Evolutionary conservation across 1,140 invertebrate genomes (phyloP), one percentile per base, ranked within the genome.

Genomic region (Bradynema listronoti): DNA sequence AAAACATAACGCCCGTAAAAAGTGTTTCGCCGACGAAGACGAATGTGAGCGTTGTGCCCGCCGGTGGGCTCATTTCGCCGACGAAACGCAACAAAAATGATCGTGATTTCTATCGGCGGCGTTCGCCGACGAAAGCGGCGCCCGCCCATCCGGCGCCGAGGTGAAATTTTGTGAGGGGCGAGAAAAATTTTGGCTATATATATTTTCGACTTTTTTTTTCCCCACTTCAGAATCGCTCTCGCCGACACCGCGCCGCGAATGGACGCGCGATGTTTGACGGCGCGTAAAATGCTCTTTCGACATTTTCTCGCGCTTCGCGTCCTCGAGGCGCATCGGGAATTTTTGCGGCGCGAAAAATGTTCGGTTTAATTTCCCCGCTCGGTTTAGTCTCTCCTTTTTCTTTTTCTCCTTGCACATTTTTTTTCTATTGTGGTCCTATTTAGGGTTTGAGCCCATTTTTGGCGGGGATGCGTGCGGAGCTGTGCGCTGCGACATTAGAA

Each of bases 261-360:
- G 47, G 47, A 29, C 29, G 47, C 27, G 9, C 34, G 47, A 32
- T n/a, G 47, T n/a, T 50, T 50, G 47, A 29, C 27, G 4, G 47
- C 47, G 16, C 16, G 47, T 3, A 50, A 50, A 24, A 50, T 50
- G 47, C 27, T 50, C 47, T 50, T 50, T 29, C 47, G 47, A 16
- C 47, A 50, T 50, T 24, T 50, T 27, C 19, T 50, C 3, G 47
- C 34, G 16, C 3, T 30, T 30, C 16, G 34, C 5, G n/a, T 50
- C 16, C 29, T 30, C 9, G n/a, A 50, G 16, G 16, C 34, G 47
- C 47, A 50, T 32, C 3, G 16, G 27, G 4, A 50, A 3, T 50
- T 50, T 25, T 32, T 50, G 27, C 9, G 5, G 4, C 16, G 3
- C n/a, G 27, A 50, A 24, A 50, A 50, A 24, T n/a, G 47, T 29